Conservation (phyloP, 2,888 invertebrate genomes). For the Silvanus unidentatus region DNA sequence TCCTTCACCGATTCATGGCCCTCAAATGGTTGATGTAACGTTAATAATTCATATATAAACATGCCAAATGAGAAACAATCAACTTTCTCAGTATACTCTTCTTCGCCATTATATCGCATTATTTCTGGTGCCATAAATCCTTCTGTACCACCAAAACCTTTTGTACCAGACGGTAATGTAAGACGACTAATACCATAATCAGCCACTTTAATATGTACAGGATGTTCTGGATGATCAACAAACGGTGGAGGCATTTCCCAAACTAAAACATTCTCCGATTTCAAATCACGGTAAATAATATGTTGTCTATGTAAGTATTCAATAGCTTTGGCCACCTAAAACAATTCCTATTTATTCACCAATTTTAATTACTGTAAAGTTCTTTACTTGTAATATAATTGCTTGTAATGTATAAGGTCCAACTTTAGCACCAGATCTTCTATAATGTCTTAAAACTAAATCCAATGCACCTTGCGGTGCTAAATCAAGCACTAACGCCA, state of each 20-base stretch:
- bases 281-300: conserved; percentile 88
- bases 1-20: conserved; percentile 96
- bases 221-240: conserved; percentile 59
- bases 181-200: conserved; percentile 94
- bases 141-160: conserved; percentile 97
- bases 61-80: conserved; percentile 99
- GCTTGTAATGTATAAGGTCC: conserved; percentile 77
- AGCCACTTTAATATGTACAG: conserved; percentile 86
- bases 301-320: conserved; percentile 91
- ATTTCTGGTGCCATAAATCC: conserved; percentile 99
- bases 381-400: conserved; percentile 72
- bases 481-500: conserved; percentile 81
- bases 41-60: conserved; percentile 93
- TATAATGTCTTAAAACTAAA: conserved; percentile 74
- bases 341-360: too few relatives aligned
- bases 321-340: conserved; percentile 81
- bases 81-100: conserved; percentile 97
- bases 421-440: conserved; percentile 76
- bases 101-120: conserved; percentile 95
- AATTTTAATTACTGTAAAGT: too few relatives aligned
- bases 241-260: conserved; percentile 89
- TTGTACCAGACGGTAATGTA: conserved; percentile 84
- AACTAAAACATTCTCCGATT: conserved; percentile 97
- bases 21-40: conserved; percentile 90
- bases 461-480: conserved; percentile 92